These are phyloP conservation scores for Ardeotis arabs DNA, from an alignment of 2,113 vertebrate species.

Conservation along the genomic window DNA sequence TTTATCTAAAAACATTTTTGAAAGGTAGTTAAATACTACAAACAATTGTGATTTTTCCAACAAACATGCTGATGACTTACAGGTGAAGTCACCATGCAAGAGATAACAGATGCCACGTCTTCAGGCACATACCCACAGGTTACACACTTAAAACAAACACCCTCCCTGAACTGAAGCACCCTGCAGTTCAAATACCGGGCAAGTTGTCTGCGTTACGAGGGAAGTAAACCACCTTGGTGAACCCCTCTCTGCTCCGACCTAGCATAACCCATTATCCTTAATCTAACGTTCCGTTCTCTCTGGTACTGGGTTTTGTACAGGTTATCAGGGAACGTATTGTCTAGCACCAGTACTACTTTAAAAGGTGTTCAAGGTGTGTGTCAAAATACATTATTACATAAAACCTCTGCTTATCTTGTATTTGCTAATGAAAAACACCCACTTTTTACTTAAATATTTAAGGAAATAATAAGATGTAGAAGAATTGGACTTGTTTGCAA, in stretches of 20 bases:
- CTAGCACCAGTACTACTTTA: background rate
- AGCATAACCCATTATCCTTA: background rate
- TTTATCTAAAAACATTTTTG: background rate
- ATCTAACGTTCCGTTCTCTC: rapidly evolving
- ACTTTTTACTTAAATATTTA: background rate
- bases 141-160: no score
- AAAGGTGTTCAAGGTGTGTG: background rate
- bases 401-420: background rate
- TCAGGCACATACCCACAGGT: background rate
- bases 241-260: background rate
- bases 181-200: rapidly evolving
- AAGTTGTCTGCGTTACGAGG: background rate
- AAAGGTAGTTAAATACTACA: background rate
- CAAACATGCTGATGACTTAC: background rate
- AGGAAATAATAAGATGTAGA: background rate
- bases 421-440: background rate
- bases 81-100: background rate
- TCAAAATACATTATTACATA: background rate
- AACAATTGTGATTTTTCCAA: background rate
- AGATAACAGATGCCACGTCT: background rate
- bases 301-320: rapidly evolving
- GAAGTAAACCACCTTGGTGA: background rate
- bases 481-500: background rate
- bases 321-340: background rate
- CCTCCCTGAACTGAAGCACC: background rate